phyloP scores from a whole-genome alignment of 2,888 invertebrate species.

The Taphrorychus bicolor region DNA sequence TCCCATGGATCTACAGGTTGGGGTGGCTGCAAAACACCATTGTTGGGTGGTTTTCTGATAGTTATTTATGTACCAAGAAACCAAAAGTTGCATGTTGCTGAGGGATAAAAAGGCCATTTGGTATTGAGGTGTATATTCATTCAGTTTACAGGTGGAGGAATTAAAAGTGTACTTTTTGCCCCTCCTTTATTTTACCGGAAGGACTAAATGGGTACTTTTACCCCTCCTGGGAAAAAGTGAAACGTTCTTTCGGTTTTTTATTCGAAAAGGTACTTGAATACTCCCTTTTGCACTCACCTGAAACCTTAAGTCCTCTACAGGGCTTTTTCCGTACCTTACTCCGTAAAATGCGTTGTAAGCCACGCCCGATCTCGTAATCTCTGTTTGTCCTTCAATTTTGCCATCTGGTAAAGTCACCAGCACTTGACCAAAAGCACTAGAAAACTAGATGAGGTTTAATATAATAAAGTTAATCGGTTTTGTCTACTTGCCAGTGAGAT shows the following conservation, averaged over 20 bases:
- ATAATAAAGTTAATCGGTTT: not conserved
- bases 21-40: no score
- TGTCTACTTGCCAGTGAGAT: not conserved
- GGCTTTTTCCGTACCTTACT: slow-evolving; percentile 47
- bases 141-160: no score
- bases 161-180: no score
- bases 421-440: not conserved
- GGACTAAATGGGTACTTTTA: no score
- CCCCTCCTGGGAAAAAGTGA: no score
- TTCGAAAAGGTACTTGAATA: no score
- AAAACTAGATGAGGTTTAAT: not conserved
- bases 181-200: no score
- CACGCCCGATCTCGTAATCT: slow-evolving; percentile 34
- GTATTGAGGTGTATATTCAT: no score
- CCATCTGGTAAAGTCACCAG: slow-evolving; percentile 40
- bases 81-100: no score
- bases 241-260: no score
- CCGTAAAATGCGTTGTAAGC: slow-evolving; percentile 44
- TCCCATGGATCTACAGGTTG: slow-evolving; percentile 47
- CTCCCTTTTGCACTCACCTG: slow-evolving; percentile 44
- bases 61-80: no score
- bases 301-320: slow-evolving; percentile 45
- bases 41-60: slow-evolving; percentile 44
- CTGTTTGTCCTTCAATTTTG: slow-evolving; percentile 38
- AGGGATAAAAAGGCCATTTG: no score